Base-by-base conservation (phyloP, 2,113 vertebrate species). In the Actinemys pallida region DNA sequence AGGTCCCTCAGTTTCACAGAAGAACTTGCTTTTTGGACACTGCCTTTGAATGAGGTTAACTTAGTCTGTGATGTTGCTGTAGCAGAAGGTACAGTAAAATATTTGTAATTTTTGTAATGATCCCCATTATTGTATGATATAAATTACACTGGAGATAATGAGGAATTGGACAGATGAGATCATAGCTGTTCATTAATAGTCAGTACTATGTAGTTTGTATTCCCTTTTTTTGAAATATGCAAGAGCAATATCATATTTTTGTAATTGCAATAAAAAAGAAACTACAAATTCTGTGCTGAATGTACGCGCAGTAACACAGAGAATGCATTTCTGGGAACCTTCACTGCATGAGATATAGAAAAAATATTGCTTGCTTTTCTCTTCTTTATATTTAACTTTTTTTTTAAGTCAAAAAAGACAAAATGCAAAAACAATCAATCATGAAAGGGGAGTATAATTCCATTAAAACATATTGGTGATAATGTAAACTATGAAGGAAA, bases 1-100 rank as follows among this genome's bases (percentile, higher is more conserved):
- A 98, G 99, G 87, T 98, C 99, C 11, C 91, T 99, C 93, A 99
- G 96, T 89, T 99, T 99, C 95, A 99, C 98, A 2, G 99, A 99
- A 95, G 99, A 99, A 92, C 98, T 98, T 29, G 98, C 98, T 19
- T 98, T 98, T 95, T 99, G 99, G 99, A 99, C 98, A 10, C 97
- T 99, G 91, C 99, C 99, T 76, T 94, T 99, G 97, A 98, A 97
- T 72, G 99, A 99, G 98, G 96, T 99, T 90, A 99, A 99, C 97
- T 97, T 99, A 6, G 95, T 99, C 97, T 99, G 99, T 1, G 99
- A 99, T 53, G 97, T 99, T 94, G 97, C 96, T 31, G 98, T 98
- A 94, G 98, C 98, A 92, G 98, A 98, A 78, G 99, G 99, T 99
- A 98, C 3, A 69, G 89, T 93, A 86, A 62, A 72, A 91, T 92